These are phyloP conservation scores for Erebia palarica DNA, from an alignment of 2,888 invertebrate genomes.

Conservation along the genomic window DNA sequence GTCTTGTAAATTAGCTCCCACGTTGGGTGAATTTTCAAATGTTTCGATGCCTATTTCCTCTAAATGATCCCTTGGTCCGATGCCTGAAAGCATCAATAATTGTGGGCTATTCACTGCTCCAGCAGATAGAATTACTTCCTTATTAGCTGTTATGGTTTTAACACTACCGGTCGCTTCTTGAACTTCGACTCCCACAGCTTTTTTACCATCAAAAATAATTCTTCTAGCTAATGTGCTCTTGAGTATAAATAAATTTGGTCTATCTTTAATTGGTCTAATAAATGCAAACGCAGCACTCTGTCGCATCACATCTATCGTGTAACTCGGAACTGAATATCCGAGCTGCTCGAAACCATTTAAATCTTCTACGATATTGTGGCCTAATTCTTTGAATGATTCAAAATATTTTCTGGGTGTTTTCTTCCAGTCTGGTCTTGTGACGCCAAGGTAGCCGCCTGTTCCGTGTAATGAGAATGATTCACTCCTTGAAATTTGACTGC, in stretches of 20 bases:
- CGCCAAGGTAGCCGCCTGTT: constrained; percentile 49
- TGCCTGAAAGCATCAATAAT: constrained; percentile 61
- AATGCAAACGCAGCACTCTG: constrained; percentile 55
- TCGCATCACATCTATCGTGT: constrained; percentile 44
- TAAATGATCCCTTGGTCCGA: constrained; percentile 58
- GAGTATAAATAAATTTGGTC: constrained; percentile 55
- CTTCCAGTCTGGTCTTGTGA: constrained; percentile 56
- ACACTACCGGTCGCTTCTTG: constrained; percentile 42
- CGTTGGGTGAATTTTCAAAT: constrained; percentile 50
- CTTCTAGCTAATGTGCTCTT: constrained; percentile 54
- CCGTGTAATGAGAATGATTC: constrained; percentile 57
- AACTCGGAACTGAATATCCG: constrained; percentile 52
- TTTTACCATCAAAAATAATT: constrained; percentile 51
- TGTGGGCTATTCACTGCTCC: constrained; percentile 60
- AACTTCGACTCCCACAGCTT: constrained; percentile 52
- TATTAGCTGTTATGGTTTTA: constrained; percentile 43
- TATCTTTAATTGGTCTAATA: constrained; percentile 50
- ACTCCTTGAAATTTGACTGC: constrained; percentile 41
- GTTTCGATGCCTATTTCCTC: constrained; percentile 49
- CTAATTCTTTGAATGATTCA: constrained; percentile 53
- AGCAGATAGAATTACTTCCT: constrained; percentile 60
- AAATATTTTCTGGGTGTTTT: constrained; percentile 60
- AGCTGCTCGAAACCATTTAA: constrained; percentile 53
- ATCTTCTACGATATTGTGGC: constrained; percentile 51
- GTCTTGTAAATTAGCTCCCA: constrained; percentile 61